Conservation (phyloP, 1,140 invertebrate genomes). For the Mactra quadrangularis region DNA sequence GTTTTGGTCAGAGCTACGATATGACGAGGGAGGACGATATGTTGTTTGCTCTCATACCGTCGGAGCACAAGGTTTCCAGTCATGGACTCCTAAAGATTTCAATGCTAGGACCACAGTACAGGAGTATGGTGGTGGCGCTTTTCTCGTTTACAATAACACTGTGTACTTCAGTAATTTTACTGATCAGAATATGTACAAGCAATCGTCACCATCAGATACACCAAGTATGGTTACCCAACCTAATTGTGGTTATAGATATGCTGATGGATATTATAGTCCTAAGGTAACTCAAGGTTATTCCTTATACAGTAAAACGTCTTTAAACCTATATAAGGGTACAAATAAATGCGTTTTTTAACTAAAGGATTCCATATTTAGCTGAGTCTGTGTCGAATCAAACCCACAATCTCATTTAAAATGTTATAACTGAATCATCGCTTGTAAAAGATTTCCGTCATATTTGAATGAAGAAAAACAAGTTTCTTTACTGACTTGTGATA, state of each 20-base stretch:
- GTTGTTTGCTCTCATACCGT: slow-evolving; percentile 76
- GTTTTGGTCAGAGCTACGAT: slow-evolving; percentile 80
- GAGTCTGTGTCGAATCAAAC: too few species aligned
- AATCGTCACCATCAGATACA: slow-evolving; percentile 58
- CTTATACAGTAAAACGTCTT: too few species aligned
- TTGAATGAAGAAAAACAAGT: too few species aligned
- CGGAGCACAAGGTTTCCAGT: slow-evolving; percentile 43
- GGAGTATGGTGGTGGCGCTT: slow-evolving; percentile 84
- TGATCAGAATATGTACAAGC: slow-evolving; percentile 79
- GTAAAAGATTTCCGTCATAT: too few species aligned
- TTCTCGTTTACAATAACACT: slow-evolving; percentile 74
- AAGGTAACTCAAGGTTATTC: slow-evolving; percentile 68
- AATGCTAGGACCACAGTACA: slow-evolving; percentile 81
- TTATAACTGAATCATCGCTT: too few species aligned
- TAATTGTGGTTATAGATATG: slow-evolving; percentile 73
- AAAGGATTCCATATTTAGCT: too few species aligned
- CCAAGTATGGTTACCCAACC: slow-evolving; percentile 73
- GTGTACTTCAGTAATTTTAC: slow-evolving; percentile 81
- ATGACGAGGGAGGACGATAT: slow-evolving; percentile 77
- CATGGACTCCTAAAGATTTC: slow-evolving; percentile 80
- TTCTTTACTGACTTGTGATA: too few species aligned
- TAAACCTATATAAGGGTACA: too few species aligned
- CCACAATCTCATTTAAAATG: too few species aligned
- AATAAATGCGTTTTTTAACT: too few species aligned
- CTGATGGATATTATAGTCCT: slow-evolving; percentile 72